Evolutionary conservation across 1,140 invertebrate species (phyloP), one percentile per base, ranked within the genome.

Genomic region (Hylyphantes graminicola): DNA sequence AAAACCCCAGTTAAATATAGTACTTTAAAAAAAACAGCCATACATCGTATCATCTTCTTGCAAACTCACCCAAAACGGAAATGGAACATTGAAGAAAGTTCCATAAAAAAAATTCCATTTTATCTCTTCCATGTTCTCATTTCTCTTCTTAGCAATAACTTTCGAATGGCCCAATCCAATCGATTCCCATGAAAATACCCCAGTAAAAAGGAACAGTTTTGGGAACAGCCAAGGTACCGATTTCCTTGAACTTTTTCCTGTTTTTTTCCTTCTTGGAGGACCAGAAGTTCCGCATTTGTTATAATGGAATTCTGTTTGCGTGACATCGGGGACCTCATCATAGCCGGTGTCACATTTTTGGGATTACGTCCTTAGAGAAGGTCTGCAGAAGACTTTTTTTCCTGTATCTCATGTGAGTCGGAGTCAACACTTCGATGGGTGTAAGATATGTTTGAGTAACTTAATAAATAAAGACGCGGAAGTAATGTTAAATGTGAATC

Each of bases 61-160:
- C 59, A 63, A 54, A 76, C 57, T 76, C 74, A 76, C 48, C 74
- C 74, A 76, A 64, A 17, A 17, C 50, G 74, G 57, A 76, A 76
- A 76, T 76, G 59, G 59, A 64, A 76, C 74, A 63, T 76, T 76
- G 57, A 57, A 48, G n/a, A 64, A 35, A 21, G 51, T 76, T 50
- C 74, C 57, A 35, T 35, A 35, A 64, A 64, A n/a, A n/a, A 76
- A 76, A 76, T 64, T 76, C 74, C 51, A 51, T 76, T 76, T 76
- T 76, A 76, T 76, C 74, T 76, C 35, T 63, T 35, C 57, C 6
- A n/a, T 48, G 72, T 74, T 57, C 59, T 51, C 74, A 76, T 76
- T 76, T 76, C 74, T 63, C 35, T 76, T 76, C 57, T 64, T n/a
- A 74, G 72, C 72, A 55, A 74, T 74, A 74, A 74, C 72, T 74